Base-by-base conservation (phyloP, 2,113 vertebrate species). In the Etheostoma spectabile region DNA sequence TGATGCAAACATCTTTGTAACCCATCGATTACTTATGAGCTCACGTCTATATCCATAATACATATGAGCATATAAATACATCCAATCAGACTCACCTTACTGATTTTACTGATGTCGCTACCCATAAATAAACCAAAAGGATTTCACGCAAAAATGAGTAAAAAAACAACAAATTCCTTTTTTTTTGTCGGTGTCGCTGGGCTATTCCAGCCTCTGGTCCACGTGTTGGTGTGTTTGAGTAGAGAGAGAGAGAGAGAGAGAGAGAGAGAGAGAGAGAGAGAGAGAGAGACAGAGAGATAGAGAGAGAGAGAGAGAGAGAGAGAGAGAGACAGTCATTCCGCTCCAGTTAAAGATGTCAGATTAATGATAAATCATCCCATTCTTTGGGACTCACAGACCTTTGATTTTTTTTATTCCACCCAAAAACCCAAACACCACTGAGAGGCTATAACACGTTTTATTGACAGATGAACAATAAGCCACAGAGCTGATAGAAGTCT, bases 401-500 rank as follows among this genome's bases (percentile, higher is more conserved):
- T 51, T 27, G 24, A 24, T 2, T 42, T 24, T 42, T 24, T 46
- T 5, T 19, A 16, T 5, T 66, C 53, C 15, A 10, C n/a, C 55
- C 10, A 49, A 35, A 27, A 75, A n/a, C 5, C 13, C 22, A 74
- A 16, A 72, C 55, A 68, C n/a, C 42, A 35, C 12, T 30, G 65
- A 55, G 27, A 66, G 80, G 73, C 73, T 69, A 8, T 13, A 73
- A 87, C 62, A 52, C 80, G 76, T 93, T 69, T 94, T 93, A 93
- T 93, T 93, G 79, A 92, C 84, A 87, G 70, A 89, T 68, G 89
- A 88, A 90, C 86, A 86, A 85, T 61, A 82, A 89, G 84, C 82
- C 78, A 72, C 52, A 74, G 84, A 82, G 72, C 83, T 24, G 74
- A 87, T 24, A 71, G 48, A 79, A 82, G 46, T 24, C 48, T 64